Conservation (phyloP, 2,797 vertebrate species). For the Poecilia picta region DNA sequence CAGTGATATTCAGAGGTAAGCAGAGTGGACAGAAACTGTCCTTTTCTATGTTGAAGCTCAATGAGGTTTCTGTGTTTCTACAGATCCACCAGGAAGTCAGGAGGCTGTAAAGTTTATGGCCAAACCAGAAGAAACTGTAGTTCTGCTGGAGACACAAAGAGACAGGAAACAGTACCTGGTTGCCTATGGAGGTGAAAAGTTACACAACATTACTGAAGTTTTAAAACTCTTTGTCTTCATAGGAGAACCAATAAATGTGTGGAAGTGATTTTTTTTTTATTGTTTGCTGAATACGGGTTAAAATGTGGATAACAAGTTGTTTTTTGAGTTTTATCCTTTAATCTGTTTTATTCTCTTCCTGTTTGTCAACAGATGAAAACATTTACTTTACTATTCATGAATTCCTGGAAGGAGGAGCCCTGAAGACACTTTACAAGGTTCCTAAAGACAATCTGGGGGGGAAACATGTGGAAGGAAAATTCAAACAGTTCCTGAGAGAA, state of each 20-base stretch:
- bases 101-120: not conserved
- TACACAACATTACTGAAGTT: not conserved
- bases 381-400: slow-evolving; percentile 6
- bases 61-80: not conserved
- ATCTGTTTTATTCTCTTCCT: slow-evolving; percentile 1
- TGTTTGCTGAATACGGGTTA: slow-evolving; percentile 8
- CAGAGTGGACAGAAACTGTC: not conserved
- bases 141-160: not conserved
- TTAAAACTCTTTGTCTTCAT: not conserved
- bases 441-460: not conserved
- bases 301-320: not conserved
- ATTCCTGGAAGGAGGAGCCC: not conserved
- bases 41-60: not conserved
- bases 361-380: slow-evolving; percentile 9
- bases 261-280: not conserved
- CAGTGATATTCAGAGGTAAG: not conserved
- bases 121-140: not conserved
- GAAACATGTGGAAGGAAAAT: not conserved
- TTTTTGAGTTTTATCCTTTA: not conserved
- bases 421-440: slow-evolving; percentile 12
- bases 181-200: not conserved
- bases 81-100: not conserved
- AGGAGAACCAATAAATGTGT: not conserved
- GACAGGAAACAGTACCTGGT: not conserved
- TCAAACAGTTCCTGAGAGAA: not conserved